Percentiles rank a stretch among this genome's conserved stretches.
Conservation (phyloP, 2,888 invertebrate genomes). For the Agriopis aurantiaria region DNA sequence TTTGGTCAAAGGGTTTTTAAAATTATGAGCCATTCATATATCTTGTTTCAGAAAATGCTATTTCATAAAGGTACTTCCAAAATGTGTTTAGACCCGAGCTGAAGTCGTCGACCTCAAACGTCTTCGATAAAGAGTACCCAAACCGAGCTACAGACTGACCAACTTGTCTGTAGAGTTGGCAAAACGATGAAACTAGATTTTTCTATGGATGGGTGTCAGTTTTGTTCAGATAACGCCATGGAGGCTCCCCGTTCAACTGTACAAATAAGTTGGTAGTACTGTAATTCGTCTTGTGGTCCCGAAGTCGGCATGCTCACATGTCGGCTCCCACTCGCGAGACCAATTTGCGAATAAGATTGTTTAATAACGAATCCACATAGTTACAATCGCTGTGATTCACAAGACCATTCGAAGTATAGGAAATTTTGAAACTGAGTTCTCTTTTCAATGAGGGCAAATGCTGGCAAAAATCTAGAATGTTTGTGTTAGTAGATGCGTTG, state of each 20-base stretch:
- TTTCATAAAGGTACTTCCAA: neutral
- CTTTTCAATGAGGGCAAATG: neutral
- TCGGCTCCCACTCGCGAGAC: slow-evolving; percentile 29
- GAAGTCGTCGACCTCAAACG: slow-evolving; percentile 5
- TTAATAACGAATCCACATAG: slow-evolving; percentile 1
- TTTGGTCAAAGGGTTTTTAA: too few relatives aligned
- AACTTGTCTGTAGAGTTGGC: neutral
- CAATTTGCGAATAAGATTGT: slow-evolving; percentile 38
- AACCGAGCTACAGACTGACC: neutral
- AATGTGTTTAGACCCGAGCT: neutral
- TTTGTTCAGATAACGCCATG: neutral
- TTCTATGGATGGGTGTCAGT: neutral
- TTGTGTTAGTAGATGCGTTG: too few relatives aligned
- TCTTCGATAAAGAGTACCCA: neutral
- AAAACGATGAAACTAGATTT: neutral
- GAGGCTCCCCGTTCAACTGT: neutral
- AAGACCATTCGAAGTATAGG: neutral
- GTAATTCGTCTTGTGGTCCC: slow-evolving; percentile 14
- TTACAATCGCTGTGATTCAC: slow-evolving; percentile 3
- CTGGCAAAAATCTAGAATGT: neutral
- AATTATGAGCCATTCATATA: too few relatives aligned
- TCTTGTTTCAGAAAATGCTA: too few relatives aligned
- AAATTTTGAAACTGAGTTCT: neutral
- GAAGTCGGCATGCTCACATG: slow-evolving; percentile 18
- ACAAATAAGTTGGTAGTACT: neutral